Percentiles rank a stretch among this genome's conserved stretches.
phyloP scores from a whole-genome alignment of 2,888 invertebrate genomes.

The Asteroscopus sphinx region DNA sequence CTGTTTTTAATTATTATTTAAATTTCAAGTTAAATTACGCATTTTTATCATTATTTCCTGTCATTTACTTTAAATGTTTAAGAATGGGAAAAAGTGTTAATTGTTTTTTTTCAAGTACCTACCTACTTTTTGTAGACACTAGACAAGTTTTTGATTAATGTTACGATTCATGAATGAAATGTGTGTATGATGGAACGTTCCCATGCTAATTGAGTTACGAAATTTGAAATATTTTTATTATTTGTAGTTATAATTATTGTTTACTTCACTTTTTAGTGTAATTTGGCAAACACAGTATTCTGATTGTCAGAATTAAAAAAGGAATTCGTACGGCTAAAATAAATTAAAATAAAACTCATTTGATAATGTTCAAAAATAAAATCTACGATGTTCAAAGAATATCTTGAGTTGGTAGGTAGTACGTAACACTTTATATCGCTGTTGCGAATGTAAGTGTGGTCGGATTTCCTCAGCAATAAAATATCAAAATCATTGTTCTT shows the following conservation, averaged over 20 bases:
- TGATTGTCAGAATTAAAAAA: no score
- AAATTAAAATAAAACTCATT: no score
- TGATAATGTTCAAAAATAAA: not conserved
- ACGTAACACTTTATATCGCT: not conserved
- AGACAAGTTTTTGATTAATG: constrained; percentile 37
- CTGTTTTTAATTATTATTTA: constrained; percentile 29
- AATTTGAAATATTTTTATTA: constrained; percentile 1
- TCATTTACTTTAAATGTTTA: constrained; percentile 30
- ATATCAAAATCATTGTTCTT: constrained; percentile 34
- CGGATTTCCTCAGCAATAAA: constrained; percentile 36
- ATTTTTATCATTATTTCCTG: constrained; percentile 34
- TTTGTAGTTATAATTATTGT: not conserved
- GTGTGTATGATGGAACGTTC: constrained; percentile 14
- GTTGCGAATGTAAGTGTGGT: constrained; percentile 5
- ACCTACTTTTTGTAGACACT: constrained; percentile 13
- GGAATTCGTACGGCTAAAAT: no score
- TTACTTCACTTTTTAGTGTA: not conserved
- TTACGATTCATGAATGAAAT: constrained; percentile 42
- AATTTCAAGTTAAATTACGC: constrained; percentile 11
- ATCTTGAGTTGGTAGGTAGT: no score
- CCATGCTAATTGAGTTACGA: constrained; percentile 27
- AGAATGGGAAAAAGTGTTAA: constrained; percentile 38
- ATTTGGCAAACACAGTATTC: not conserved
- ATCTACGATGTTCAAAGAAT: no score
- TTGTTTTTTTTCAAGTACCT: constrained; percentile 8